Percentiles rank a stretch among this genome's conserved stretches.
Conservation (phyloP, 2,797 vertebrate species). For the Galaxias olidus region DNA sequence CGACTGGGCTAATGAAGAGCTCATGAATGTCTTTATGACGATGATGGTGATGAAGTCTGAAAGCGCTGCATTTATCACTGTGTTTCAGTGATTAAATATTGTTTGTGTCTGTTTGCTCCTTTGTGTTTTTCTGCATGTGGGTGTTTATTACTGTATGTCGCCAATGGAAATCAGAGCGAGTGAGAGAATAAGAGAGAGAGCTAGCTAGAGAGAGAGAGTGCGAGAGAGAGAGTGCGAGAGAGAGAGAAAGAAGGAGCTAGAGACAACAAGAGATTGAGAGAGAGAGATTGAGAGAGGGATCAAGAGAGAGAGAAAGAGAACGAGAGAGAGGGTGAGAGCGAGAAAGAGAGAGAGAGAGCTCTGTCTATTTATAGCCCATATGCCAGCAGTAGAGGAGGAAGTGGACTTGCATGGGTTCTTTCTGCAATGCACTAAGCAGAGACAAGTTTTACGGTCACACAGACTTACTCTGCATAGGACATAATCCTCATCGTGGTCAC, state of each 20-base stretch:
- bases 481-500: not conserved
- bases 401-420: conserved; percentile 1
- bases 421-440: conserved; percentile 45
- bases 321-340: not conserved
- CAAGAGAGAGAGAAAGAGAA: conserved; percentile 18
- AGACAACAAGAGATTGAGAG: conserved; percentile 31
- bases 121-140: too few species aligned
- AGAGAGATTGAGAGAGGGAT: too few species aligned
- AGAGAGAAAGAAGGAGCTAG: not conserved
- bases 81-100: too few species aligned
- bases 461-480: conserved; percentile 13
- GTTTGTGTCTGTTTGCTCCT: too few species aligned
- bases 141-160: too few species aligned
- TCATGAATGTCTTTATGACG: conserved; percentile 55
- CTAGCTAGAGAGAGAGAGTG: not conserved
- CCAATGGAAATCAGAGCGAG: too few species aligned
- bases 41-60: too few species aligned
- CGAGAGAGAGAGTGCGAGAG: not conserved
- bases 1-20: conserved; percentile 30
- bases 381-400: conserved; percentile 47
- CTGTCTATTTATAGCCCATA: conserved; percentile 70
- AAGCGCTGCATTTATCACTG: too few species aligned
- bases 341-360: conserved; percentile 7
- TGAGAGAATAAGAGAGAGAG: not conserved
- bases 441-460: conserved; percentile 11